A percentile compares a stretch with the other conserved stretches of the same genome.
Evolutionary conservation across 1,140 invertebrate genomes (phyloP).

Genomic region (Colletes gigas): DNA sequence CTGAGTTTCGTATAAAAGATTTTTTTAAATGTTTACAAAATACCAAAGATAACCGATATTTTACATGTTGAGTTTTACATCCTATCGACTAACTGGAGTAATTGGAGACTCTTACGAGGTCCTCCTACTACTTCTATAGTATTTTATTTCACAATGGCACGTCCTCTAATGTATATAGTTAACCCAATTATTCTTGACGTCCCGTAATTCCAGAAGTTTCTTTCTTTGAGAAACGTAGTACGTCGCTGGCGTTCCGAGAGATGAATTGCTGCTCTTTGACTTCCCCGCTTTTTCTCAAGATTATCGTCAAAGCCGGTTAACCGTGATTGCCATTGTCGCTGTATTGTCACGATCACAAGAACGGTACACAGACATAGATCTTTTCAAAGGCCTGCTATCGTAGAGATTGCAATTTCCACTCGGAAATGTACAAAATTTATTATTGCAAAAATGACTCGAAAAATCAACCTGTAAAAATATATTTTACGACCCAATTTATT

Average conservation of each 20-base stretch:
- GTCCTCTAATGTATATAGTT: background rate
- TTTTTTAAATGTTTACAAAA: no score
- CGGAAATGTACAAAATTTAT: no score
- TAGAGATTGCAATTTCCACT: no score
- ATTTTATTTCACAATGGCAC: background rate
- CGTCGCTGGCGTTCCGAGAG: background rate
- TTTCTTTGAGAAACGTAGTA: background rate
- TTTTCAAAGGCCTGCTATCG: no score
- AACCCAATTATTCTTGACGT: slow-evolving; percentile 17
- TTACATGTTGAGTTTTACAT: background rate
- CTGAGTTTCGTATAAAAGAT: no score
- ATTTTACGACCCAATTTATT: no score
- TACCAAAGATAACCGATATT: no score
- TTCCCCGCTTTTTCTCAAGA: slow-evolving; percentile 27
- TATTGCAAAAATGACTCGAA: no score
- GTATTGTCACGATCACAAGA: background rate
- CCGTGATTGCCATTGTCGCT: slow-evolving; percentile 11
- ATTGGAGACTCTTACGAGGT: background rate
- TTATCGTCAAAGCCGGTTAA: background rate
- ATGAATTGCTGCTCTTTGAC: slow-evolving; percentile 4
- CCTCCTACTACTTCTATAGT: no score
- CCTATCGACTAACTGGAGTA: background rate
- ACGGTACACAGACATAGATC: no score
- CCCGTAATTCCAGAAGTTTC: background rate
- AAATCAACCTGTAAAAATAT: no score